Evolutionary conservation across 2,113 vertebrate genomes (phyloP), one percentile per base, ranked within the genome.

Genomic region (Machaerirhynchus nigripectus): DNA sequence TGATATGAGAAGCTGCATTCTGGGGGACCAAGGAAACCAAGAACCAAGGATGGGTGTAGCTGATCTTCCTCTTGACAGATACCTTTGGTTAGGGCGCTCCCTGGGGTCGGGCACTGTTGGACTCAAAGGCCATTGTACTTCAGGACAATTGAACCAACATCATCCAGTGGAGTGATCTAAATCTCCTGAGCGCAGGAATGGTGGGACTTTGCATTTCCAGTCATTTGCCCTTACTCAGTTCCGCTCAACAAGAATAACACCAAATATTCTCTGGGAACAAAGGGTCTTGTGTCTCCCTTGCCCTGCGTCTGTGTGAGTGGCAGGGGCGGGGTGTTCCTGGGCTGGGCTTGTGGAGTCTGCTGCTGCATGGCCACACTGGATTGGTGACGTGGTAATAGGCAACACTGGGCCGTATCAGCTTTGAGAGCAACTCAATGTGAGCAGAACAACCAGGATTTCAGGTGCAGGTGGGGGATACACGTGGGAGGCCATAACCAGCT

Each of bases 321-420:
- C 55, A 35, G 20, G 26, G 8, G 20, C 16, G 4, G n/a, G 16
- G 6, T 5, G 9, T 2, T 57, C 30, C 57, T 10, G 8, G 20
- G 8, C 26, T 0, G 0, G 35, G 28, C 21, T 42, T 46, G 33
- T 37, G 79, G 19, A 28, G 7, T 20, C 13, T 57, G 11, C 2
- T 35, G 18, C 28, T 61, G 22, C 17, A 10, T 6, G 15, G 35
- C 14, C 40, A 17, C 22, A 21, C 31, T 35, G 53, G 49, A 7
- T 4, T 27, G 28, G 17, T 50, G 44, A 8, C 59, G 39, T 12
- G 21, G 4, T 50, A 44, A 52, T 5, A 56, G 42, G n/a, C 15
- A 77, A 12, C 35, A 7, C 8, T 2, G 52, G 52, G 47, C 28
- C 39, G 30, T 17, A 11, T 19, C 33, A 77, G 67, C 53, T 86